Conservation (phyloP, 2,113 vertebrate genomes). For the Galeopterus variegatus region DNA sequence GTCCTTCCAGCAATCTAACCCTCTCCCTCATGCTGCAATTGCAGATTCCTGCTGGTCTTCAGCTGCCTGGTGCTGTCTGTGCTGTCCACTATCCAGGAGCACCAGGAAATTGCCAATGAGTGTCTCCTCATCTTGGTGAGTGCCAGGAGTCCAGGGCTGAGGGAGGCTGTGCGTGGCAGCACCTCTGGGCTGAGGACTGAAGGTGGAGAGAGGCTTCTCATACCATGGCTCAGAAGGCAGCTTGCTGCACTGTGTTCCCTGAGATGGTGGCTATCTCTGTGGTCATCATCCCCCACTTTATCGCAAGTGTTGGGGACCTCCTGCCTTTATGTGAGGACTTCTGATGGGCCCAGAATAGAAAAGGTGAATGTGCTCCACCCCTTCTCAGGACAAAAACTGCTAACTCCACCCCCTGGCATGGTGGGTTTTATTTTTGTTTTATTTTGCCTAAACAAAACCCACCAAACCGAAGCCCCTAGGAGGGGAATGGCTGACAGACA, state of each 20-base stretch:
- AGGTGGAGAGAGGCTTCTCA: neutral
- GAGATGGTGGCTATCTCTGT: neutral
- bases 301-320: neutral
- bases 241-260: neutral
- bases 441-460: neutral
- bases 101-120: constrained; percentile 96
- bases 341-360: neutral
- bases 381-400: neutral
- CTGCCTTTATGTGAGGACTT: neutral
- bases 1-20: constrained; percentile 13
- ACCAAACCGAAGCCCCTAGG: neutral
- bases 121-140: constrained; percentile 98
- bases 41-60: constrained; percentile 98
- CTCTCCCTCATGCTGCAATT: constrained; percentile 78
- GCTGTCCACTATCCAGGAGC: constrained; percentile 98
- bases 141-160: neutral
- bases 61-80: constrained; percentile 99
- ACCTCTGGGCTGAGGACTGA: neutral
- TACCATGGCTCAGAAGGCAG: constrained; percentile 51
- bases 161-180: neutral
- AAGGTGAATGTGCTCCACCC: neutral
- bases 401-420: neutral
- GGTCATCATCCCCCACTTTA: neutral
- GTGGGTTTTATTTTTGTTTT: neutral
- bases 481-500: neutral